Percentiles rank a stretch among this genome's conserved stretches.
Conservation (phyloP, 53 echinoderm and acorn worm genomes). For the Zoroaster sp. region DNA sequence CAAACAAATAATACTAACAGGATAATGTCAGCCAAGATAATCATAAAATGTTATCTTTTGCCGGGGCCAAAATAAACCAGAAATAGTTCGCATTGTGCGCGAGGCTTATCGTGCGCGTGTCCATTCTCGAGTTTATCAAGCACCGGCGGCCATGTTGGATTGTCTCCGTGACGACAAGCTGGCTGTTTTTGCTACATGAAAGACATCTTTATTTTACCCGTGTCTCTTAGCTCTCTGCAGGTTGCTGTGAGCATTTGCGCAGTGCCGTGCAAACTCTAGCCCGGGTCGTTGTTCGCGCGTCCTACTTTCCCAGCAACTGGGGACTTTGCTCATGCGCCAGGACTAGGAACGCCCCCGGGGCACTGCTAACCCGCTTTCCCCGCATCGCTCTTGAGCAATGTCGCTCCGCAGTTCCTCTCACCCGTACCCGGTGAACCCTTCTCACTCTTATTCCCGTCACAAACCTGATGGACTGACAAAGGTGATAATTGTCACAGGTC, state of each 20-base stretch:
- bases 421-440: neutral
- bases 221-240: neutral
- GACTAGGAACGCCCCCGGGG: constrained; percentile 36
- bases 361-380: constrained; percentile 56
- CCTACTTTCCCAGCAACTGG: constrained; percentile 54
- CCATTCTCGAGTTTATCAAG: neutral
- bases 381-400: neutral
- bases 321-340: constrained; percentile 51
- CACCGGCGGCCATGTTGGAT: constrained; percentile 46
- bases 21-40: neutral
- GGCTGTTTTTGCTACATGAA: constrained; percentile 17
- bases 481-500: constrained; percentile 55
- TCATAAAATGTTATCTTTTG: neutral
- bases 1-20: neutral
- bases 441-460: constrained; percentile 24
- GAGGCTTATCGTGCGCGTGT: neutral
- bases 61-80: neutral
- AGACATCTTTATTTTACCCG: constrained; percentile 42
- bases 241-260: constrained; percentile 32
- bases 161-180: constrained; percentile 3
- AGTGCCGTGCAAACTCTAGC: constrained; percentile 19
- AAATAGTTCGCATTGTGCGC: neutral
- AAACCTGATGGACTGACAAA: constrained; percentile 30
- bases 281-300: constrained; percentile 64
- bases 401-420: neutral